Conservation (phyloP, 2,797 vertebrate species). For the Silurus aristotelis region DNA sequence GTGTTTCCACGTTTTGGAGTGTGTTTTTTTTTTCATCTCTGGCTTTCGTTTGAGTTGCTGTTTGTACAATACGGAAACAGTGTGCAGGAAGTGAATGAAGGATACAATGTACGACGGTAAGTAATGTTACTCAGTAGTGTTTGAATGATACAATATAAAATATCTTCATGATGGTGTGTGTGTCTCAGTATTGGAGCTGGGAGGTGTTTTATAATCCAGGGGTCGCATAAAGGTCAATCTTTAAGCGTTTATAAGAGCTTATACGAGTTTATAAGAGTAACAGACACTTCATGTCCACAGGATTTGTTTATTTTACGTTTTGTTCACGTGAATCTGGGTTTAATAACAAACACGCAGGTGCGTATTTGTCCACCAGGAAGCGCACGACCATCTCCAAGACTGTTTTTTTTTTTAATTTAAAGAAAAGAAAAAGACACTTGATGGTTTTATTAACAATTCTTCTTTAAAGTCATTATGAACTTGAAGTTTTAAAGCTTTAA, state of each 20-base stretch:
- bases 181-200: background rate
- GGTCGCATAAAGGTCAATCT: background rate
- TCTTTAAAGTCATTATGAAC: background rate
- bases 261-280: background rate
- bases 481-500: background rate
- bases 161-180: background rate
- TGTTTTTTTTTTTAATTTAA: background rate
- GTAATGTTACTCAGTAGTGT: background rate
- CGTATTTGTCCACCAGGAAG: background rate
- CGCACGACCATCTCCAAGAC: background rate
- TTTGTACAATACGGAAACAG: constrained; percentile 1
- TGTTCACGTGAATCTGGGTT: background rate
- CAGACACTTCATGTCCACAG: background rate
- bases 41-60: constrained; percentile 17
- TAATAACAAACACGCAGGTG: background rate
- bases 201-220: background rate
- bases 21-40: background rate
- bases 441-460: background rate
- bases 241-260: background rate
- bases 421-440: background rate
- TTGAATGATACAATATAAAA: no score
- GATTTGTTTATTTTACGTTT: background rate
- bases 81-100: background rate
- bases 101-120: background rate
- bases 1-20: background rate